Percentiles rank a stretch among this genome's conserved stretches.
phyloP scores from a whole-genome alignment of 2,888 invertebrate genomes.

The Strigamia transsilvanica region DNA sequence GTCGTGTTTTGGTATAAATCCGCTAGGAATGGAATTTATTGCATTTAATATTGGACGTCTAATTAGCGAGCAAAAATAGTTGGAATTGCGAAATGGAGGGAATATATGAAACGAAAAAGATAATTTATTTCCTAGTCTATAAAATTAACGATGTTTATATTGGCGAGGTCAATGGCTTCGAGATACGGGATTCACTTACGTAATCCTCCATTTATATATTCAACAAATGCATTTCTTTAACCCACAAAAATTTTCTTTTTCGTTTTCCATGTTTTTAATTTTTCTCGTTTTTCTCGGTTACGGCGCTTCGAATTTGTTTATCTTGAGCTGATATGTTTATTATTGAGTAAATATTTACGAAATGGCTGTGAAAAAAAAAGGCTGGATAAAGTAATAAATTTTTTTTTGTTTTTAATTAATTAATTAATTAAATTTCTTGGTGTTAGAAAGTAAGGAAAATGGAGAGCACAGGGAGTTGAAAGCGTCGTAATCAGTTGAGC shows the following conservation, averaged over 20 bases:
- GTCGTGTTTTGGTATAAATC: neutral
- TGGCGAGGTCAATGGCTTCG: neutral
- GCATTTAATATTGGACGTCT: neutral
- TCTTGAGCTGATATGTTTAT: no score
- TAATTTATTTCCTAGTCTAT: neutral
- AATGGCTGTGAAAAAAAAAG: neutral
- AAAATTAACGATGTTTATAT: neutral
- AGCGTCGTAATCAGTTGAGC: neutral
- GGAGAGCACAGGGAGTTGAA: neutral
- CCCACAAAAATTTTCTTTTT: no score
- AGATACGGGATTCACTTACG: neutral
- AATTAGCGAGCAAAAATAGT: neutral
- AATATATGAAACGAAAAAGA: neutral
- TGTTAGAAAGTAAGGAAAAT: neutral
- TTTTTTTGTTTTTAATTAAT: neutral
- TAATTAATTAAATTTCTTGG: no score
- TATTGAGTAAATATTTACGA: neutral
- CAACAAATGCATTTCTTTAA: neutral
- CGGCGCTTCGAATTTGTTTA: no score
- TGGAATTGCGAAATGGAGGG: neutral
- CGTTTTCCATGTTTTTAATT: no score
- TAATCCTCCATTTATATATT: neutral
- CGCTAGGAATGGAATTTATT: neutral
- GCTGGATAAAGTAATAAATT: neutral
- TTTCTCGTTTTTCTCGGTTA: neutral